Evolutionary conservation across 2,113 vertebrate genomes (phyloP), one percentile per base, ranked within the genome.

Genomic region (Xenopus borealis): DNA sequence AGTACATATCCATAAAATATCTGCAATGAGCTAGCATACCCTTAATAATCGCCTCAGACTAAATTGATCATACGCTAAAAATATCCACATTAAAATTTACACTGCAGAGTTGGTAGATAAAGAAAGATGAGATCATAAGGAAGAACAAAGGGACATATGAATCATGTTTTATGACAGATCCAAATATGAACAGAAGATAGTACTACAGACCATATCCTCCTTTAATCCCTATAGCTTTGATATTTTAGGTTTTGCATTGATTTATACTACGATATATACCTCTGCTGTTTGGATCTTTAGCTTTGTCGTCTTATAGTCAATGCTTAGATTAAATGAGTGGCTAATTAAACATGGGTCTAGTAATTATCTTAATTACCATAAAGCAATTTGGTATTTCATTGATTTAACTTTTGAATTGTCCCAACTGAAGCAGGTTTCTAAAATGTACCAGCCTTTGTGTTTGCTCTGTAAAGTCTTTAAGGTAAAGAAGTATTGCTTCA

Each of bases 151-250:
- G 80, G 65, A 78, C 69, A 72, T 69, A 80, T 82, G 66, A 81
- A 79, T 84, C 80, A 69, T 71, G 81, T 83, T 80, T 72, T 75
- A 80, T 82, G 80, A 82, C 78, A 62, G 27, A 27, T 53, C 72
- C 12, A 45, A 62, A 52, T 47, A 53, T n/a, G 62, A 72, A 19
- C 30, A 18, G 71, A 44, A 27, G 46, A 53, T 45, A 53, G 47
- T n/a, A 30, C 23, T 50, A n/a, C 23, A 44, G 19, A 61, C 62
- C 1, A 13, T n/a, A 11, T 44, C 10, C 50, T 16, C 18, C 30
- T 72, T 10, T 65, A 52, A 18, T 80, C 17, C 18, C 73, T 79
- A 75, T 6, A 67, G 69, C 75, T 74, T 75, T 71, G 71, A 68
- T 79, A 55, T 53, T 53, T 75, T 80, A 65, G 45, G 45, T n/a